phyloP scores from a whole-genome alignment of 2,888 invertebrate species.

The Dynastes hyllus region DNA sequence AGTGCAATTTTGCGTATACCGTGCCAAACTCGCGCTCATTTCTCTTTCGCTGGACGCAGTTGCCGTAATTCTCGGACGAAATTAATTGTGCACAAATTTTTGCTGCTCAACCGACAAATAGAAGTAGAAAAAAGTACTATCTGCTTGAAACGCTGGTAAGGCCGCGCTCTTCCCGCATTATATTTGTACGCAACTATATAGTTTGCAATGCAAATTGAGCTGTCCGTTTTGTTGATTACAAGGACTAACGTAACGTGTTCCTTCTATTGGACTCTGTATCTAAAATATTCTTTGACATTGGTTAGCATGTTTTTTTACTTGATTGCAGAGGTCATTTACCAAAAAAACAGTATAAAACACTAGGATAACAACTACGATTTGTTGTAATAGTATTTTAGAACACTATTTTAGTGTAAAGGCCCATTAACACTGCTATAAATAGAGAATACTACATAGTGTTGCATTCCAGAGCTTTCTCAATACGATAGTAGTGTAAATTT shows the following conservation, averaged over 20 bases:
- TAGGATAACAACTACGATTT: too few relatives aligned
- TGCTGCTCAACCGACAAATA: not conserved
- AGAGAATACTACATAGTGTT: too few relatives aligned
- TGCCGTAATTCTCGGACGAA: not conserved
- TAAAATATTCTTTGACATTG: not conserved
- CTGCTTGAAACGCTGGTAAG: not conserved
- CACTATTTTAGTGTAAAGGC: too few relatives aligned
- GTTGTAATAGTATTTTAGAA: too few relatives aligned
- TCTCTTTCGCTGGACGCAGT: not conserved
- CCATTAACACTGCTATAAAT: too few relatives aligned
- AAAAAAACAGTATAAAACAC: too few relatives aligned
- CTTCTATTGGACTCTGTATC: not conserved
- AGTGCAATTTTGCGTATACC: constrained; percentile 1
- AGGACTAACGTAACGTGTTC: not conserved
- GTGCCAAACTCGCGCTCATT: not conserved
- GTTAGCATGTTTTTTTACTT: not conserved
- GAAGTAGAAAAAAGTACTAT: not conserved
- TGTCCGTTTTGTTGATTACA: constrained; percentile 34
- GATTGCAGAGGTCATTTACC: not conserved
- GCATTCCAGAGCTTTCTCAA: too few relatives aligned
- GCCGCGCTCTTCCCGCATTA: not conserved
- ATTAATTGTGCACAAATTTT: constrained; percentile 17
- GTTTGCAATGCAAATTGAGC: constrained; percentile 24
- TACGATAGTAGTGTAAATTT: too few relatives aligned
- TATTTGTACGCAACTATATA: not conserved